A percentile compares a stretch with the other conserved stretches of the same genome.
Conservation (phyloP, 2,888 invertebrate genomes). For the Periphyllus acericola region DNA sequence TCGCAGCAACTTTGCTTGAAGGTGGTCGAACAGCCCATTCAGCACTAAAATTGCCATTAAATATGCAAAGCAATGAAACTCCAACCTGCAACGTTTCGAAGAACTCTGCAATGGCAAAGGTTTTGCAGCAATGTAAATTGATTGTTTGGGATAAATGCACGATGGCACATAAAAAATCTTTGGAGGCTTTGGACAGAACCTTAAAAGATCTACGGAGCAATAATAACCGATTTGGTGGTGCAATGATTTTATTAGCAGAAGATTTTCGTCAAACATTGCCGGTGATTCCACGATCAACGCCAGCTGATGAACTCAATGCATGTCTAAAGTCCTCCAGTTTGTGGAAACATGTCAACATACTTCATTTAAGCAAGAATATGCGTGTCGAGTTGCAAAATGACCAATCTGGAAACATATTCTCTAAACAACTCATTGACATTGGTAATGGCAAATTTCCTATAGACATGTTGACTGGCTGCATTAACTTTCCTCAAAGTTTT, state of each 20-base stretch:
- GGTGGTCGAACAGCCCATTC: too few species aligned
- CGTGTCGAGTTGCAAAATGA: conserved; percentile 50
- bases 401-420: conserved; percentile 43
- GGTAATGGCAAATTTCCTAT: conserved; percentile 63
- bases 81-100: too few species aligned
- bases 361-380: conserved; percentile 50
- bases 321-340: conserved; percentile 63
- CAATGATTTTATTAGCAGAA: conserved; percentile 54
- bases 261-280: conserved; percentile 63
- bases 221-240: conserved; percentile 61
- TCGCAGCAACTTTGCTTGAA: too few species aligned
- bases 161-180: conserved; percentile 67
- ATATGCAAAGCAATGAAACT: too few species aligned
- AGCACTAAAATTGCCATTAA: too few species aligned
- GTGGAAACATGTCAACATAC: conserved; percentile 63
- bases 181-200: conserved; percentile 66
- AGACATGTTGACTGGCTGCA: conserved; percentile 65
- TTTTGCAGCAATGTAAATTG: conserved; percentile 64
- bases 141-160: conserved; percentile 66
- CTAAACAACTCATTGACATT: conserved; percentile 37
- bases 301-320: conserved; percentile 63
- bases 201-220: conserved; percentile 63
- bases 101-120: too few species aligned
- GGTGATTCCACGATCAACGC: conserved; percentile 63
- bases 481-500: conserved; percentile 65